phyloP scores from a whole-genome alignment of 2,888 invertebrate genomes.

The Silvanus unidentatus region DNA sequence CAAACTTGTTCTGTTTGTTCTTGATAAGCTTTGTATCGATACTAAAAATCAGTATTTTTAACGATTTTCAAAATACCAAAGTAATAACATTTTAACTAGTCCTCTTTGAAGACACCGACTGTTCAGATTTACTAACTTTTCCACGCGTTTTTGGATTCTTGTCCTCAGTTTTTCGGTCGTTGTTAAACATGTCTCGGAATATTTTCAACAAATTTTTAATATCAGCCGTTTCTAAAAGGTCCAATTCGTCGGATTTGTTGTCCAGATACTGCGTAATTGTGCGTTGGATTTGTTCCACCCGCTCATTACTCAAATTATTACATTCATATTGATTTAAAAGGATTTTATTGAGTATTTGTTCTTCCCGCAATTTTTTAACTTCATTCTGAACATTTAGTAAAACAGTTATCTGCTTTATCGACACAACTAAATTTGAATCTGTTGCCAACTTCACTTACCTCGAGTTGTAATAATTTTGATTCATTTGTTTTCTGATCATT shows the following conservation, averaged over 20 bases:
- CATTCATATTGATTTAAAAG: conserved; percentile 37
- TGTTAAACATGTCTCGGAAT: conserved; percentile 40
- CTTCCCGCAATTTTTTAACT: conserved; percentile 33
- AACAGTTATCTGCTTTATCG: too few relatives aligned
- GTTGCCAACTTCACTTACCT: too few relatives aligned
- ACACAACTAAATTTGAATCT: too few relatives aligned
- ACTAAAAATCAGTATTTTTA: too few relatives aligned
- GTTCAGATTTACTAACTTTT: too few relatives aligned
- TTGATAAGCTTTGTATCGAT: too few relatives aligned
- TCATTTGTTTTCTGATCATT: background rate
- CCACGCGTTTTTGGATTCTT: too few relatives aligned
- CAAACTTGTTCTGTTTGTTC: too few relatives aligned
- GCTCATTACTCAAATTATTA: conserved; percentile 35
- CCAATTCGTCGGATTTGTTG: conserved; percentile 38
- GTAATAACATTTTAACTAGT: too few relatives aligned
- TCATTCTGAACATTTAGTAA: conserved; percentile 30
- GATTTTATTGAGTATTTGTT: conserved; percentile 39
- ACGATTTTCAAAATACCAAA: too few relatives aligned
- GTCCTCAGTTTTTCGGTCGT: too few relatives aligned
- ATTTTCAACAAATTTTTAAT: conserved; percentile 35
- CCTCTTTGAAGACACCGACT: too few relatives aligned
- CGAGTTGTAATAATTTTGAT: background rate
- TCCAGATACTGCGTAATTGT: conserved; percentile 39
- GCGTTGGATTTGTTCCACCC: conserved; percentile 38
- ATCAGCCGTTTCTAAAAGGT: conserved; percentile 40